Conservation (phyloP, 2,888 invertebrate genomes). For the Bibio marci region DNA sequence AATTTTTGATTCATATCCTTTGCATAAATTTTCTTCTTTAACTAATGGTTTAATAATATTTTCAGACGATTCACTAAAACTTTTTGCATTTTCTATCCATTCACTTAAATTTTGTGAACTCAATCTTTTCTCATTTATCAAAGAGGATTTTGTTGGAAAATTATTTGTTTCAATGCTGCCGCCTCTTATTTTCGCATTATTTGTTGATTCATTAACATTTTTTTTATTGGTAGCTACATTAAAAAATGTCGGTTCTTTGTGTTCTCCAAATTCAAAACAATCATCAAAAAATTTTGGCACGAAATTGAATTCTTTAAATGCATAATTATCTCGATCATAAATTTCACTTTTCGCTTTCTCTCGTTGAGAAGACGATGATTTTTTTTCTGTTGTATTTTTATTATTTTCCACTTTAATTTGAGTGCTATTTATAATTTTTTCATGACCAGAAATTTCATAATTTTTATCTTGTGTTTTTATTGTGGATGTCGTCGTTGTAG, state of each 20-base stretch:
- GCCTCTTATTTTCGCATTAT: neutral
- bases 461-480: conserved; percentile 1
- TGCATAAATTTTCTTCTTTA: conserved; percentile 15
- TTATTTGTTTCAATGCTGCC: neutral
- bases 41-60: conserved; percentile 25
- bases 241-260: neutral
- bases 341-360: conserved; percentile 11
- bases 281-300: conserved; percentile 23
- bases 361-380: neutral
- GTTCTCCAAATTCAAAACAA: conserved; percentile 16
- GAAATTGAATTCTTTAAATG: conserved; percentile 29
- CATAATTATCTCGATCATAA: conserved; percentile 19
- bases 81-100: conserved; percentile 32
- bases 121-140: conserved; percentile 14
- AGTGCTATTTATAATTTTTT: neutral
- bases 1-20: conserved; percentile 10
- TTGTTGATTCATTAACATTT: neutral
- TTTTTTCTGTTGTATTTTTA: neutral
- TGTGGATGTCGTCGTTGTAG: neutral
- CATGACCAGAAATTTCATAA: neutral
- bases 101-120: conserved; percentile 29
- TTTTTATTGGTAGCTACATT: neutral
- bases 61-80: conserved; percentile 23
- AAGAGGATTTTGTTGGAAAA: too few relatives aligned
- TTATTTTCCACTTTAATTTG: neutral